These are phyloP conservation scores for Hirtodrosophila confusa DNA, from an alignment of 2,888 invertebrate species.

Conservation along the genomic window DNA sequence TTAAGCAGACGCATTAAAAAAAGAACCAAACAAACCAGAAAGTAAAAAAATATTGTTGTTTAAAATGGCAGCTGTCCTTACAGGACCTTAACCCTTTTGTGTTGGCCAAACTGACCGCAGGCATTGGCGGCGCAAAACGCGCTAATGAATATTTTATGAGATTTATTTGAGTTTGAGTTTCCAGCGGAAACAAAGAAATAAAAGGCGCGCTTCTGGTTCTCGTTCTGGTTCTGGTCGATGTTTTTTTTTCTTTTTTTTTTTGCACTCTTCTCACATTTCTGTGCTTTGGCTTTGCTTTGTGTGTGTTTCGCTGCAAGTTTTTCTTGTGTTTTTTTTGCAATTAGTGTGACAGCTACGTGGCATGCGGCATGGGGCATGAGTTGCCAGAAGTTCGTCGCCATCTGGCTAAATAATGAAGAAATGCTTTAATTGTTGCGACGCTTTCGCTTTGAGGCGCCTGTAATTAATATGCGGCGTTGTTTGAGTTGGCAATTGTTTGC, in stretches of 20 bases:
- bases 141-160: slow-evolving; percentile 81
- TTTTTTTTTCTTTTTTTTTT: slow-evolving; percentile 26
- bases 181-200: slow-evolving; percentile 43
- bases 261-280: slow-evolving; percentile 40
- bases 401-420: slow-evolving; percentile 62
- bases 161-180: slow-evolving; percentile 77
- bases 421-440: slow-evolving; percentile 74
- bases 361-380: slow-evolving; percentile 12
- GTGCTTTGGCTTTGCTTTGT: slow-evolving; percentile 40
- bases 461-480: slow-evolving; percentile 63
- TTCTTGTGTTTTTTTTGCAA: slow-evolving; percentile 60
- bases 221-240: slow-evolving; percentile 5
- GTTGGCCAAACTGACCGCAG: slow-evolving; percentile 68
- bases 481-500: slow-evolving; percentile 43
- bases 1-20: slow-evolving; percentile 39
- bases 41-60: slow-evolving; percentile 15
- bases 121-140: slow-evolving; percentile 61
- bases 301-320: slow-evolving; percentile 52
- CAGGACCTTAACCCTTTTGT: slow-evolving; percentile 71
- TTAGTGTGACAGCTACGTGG: slow-evolving; percentile 65
- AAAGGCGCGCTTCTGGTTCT: slow-evolving; percentile 33
- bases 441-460: slow-evolving; percentile 50
- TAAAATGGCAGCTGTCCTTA: slow-evolving; percentile 23
- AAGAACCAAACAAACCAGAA: slow-evolving; percentile 1
- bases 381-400: slow-evolving; percentile 47